A percentile compares a stretch with the other conserved stretches of the same genome.
Conservation (phyloP, 2,888 invertebrate species). For the Dolichopus griseipennis region DNA sequence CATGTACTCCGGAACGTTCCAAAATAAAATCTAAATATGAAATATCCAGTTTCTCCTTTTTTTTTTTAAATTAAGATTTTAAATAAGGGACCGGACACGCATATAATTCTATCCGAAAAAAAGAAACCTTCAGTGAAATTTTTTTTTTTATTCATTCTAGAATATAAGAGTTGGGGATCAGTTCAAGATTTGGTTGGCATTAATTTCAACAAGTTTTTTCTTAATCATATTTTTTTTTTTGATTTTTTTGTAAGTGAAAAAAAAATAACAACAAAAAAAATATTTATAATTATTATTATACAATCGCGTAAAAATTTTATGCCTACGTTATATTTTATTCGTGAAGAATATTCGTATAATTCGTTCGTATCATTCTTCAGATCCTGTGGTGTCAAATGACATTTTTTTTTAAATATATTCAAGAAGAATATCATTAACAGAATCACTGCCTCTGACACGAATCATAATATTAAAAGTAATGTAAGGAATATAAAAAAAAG, state of each 20-base stretch:
- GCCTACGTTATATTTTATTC: background rate
- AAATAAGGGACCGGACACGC: background rate
- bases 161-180: background rate
- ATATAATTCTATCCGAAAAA: background rate
- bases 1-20: too few species aligned
- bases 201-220: background rate
- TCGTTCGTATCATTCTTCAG: background rate
- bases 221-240: background rate
- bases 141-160: background rate
- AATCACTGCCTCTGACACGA: slow-evolving; percentile 9
- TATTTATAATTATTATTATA: background rate
- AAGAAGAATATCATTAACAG: slow-evolving; percentile 9
- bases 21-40: too few species aligned
- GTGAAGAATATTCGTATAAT: background rate
- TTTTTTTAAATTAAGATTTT: too few species aligned
- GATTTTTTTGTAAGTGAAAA: background rate
- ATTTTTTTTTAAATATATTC: slow-evolving; percentile 1
- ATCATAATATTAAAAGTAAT: background rate
- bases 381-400: slow-evolving; percentile 12
- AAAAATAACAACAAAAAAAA: background rate
- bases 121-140: background rate
- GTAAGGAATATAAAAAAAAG: background rate
- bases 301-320: background rate
- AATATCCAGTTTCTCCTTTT: too few species aligned
- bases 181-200: background rate